Evolutionary conservation across 2,888 invertebrate species (phyloP), one percentile per base, ranked within the genome.

Genomic region (Ctena decussata): DNA sequence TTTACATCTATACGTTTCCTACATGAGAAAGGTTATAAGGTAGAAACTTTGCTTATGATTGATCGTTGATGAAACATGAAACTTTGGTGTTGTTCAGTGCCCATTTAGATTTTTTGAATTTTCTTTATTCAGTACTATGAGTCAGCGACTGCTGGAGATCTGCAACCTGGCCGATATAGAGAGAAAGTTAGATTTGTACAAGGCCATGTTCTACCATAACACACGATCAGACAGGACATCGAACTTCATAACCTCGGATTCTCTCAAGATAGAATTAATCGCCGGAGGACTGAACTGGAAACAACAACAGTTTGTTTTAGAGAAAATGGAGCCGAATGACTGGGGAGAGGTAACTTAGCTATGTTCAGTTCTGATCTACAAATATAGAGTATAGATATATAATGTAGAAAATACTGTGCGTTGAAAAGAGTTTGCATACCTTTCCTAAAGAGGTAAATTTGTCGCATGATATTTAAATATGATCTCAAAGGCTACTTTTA

Each of bases 251-350:
- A 94, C 93, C n/a, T 88, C 91, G 1, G 94, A 95, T 30, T 94
- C 94, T 0, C 89, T 95, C 27, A 92, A 91, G 71, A 95, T 95
- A 21, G 95, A 95, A 70, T 88, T 95, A 35, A 95, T 95, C 46
- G 95, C 95, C 0, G 95, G 95, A 0, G 95, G 95, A 0, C 89
- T 95, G 24, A 95, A 91, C 84, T 94, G 94, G 94, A 89, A 92
- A 46, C 95, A 95, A 73, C 95, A 95, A 82, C 89, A 94, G 35
- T 95, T 90, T 80, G 91, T 95, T 87, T 91, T 95, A 91, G 91
- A 91, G 49, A 91, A 92, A 75, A 91, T 95, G 91, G 89, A 91
- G 70, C 94, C 94, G 3, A 94, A 94, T 71, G 86, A 91, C 15
- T 93, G 89, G 82, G 90, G 93, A 69, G 95, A 95, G 91, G 95